Base-by-base conservation (phyloP, 2,113 vertebrate genomes). In the Anser cygnoides region DNA sequence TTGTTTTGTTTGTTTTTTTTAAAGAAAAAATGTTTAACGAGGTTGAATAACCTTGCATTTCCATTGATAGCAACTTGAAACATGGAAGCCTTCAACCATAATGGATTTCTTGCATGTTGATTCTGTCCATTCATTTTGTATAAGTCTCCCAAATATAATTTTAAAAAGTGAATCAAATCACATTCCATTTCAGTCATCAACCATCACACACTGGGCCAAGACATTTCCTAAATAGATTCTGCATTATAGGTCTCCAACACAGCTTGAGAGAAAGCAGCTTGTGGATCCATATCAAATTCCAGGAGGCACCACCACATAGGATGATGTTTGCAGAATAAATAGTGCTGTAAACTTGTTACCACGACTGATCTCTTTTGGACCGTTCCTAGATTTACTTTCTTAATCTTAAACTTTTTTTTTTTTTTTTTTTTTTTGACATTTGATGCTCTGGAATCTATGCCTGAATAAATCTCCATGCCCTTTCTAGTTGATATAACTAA, bases 401-500 rank as follows among this genome's bases (percentile, higher is more conserved):
- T 87, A 76, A 61, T 31, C 44, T 90, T 41, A 44, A 44, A 44
- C 44, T 49, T 21, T 50, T 23, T 50, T 50, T 50, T 13, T 33
- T 50, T 50, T 50, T 13, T 33, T 86, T 92, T 74, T 89, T 88
- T 93, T 96, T 77, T 97, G 87, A 97, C 96, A 97, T 98, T 97
- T 98, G 83, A 67, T 83, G 92, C 96, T 92, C 91, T 85, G 59
- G n/a, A 93, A 67, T 89, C 67, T 58, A 9, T 46, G 83, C 92
- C 91, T 91, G 65, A 94, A 91, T 96, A 93, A 97, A 96, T 97
- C 83, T 91, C 46, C 28, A 4, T 95, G 96, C 87, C 95, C 95
- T 97, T 98, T 98, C 85, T 68, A 33, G 84, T 65, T 57, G 49
- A 67, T 82, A 10, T 39, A 93, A 92, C 87, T 96, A 80, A 94